A percentile compares a stretch with the other conserved stretches of the same genome.
Evolutionary conservation across 2,113 vertebrate genomes (phyloP).

Genomic region (Aspidoscelis tigris): DNA sequence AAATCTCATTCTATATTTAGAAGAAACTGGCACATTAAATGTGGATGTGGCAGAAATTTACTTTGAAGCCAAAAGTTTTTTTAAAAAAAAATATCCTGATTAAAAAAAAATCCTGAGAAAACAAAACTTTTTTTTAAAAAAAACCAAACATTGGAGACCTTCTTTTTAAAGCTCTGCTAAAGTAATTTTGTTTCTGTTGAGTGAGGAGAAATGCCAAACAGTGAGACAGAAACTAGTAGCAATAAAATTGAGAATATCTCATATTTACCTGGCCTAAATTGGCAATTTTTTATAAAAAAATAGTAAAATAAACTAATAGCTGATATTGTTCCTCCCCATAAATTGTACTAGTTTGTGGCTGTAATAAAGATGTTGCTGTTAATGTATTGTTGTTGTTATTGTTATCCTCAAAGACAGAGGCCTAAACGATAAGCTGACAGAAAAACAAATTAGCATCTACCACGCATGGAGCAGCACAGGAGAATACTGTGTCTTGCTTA

Average conservation of each 20-base stretch:
- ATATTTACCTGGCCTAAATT: background rate
- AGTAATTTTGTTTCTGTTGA: slow-evolving; percentile 38
- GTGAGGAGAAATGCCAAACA: background rate
- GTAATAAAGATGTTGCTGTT: too few species aligned
- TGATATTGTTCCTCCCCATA: too few species aligned
- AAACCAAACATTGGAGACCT: slow-evolving; percentile 45
- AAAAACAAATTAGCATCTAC: too few species aligned
- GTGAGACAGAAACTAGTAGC: background rate
- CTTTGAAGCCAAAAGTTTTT: slow-evolving; percentile 24
- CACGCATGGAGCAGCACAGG: too few species aligned
- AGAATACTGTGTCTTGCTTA: too few species aligned
- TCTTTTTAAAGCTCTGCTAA: slow-evolving; percentile 55
- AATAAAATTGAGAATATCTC: background rate
- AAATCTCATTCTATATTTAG: background rate
- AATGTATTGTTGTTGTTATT: too few species aligned
- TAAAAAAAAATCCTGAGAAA: slow-evolving; percentile 14
- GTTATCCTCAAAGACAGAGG: too few species aligned
- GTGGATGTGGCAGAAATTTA: background rate
- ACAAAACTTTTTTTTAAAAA: slow-evolving; percentile 8
- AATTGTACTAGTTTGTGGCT: too few species aligned
- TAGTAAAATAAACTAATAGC: too few species aligned
- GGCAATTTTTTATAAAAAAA: background rate
- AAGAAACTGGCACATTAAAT: background rate
- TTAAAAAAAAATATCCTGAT: background rate
- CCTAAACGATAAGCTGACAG: too few species aligned